Conservation (phyloP, 92 coral and sea anemone species). For the Virgularia gustaviana region DNA sequence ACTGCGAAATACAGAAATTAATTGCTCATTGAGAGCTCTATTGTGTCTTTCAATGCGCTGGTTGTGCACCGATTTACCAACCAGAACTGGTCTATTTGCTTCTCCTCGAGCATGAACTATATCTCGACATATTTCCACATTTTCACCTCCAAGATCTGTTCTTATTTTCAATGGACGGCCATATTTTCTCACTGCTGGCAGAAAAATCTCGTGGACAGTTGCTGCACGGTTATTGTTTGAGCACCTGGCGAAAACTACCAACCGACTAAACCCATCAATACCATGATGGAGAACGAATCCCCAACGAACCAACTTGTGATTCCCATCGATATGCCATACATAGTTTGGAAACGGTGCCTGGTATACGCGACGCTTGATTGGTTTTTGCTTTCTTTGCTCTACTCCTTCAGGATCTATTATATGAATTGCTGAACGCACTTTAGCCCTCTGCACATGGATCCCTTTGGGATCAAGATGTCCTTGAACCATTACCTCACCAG, state of each 20-base stretch:
- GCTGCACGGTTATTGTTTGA: conserved; percentile 42
- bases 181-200: conserved; percentile 43
- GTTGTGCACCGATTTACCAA: conserved; percentile 63
- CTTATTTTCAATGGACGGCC: conserved; percentile 55
- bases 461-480: conserved; percentile 48
- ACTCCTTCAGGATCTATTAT: conserved; percentile 50
- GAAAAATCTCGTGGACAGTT: conserved; percentile 41
- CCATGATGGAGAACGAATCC: conserved; percentile 47
- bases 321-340: conserved; percentile 58
- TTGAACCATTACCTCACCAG: conserved; percentile 45
- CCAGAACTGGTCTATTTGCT: conserved; percentile 40
- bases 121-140: conserved; percentile 48
- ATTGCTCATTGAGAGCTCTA: conserved; percentile 40
- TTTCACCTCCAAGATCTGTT: conserved; percentile 58
- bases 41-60: conserved; percentile 54
- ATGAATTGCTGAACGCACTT: conserved; percentile 40
- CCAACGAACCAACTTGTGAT: conserved; percentile 58
- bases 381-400: conserved; percentile 30
- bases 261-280: conserved; percentile 57
- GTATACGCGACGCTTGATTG: conserved; percentile 49
- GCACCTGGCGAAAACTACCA: conserved; percentile 36
- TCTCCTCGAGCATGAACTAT: conserved; percentile 30
- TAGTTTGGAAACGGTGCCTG: conserved; percentile 59
- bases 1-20: conserved; percentile 31
- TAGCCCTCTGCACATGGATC: conserved; percentile 36